A percentile compares a stretch with the other conserved stretches of the same genome.
Conservation (phyloP, 2,113 vertebrate genomes). For the Piaya cayana region DNA sequence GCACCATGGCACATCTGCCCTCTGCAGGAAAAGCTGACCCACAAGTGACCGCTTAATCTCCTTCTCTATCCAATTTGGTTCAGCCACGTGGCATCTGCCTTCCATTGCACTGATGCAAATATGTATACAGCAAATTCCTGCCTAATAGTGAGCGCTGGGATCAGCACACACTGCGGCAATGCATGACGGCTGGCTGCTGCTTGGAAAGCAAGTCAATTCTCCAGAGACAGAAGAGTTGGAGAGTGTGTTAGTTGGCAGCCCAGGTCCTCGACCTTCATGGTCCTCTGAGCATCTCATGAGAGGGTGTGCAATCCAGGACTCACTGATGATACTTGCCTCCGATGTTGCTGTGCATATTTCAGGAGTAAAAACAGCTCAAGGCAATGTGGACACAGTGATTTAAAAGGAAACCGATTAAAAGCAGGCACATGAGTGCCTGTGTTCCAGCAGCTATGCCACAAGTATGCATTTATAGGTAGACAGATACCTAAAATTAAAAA, state of each 20-base stretch:
- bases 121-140: accelerated
- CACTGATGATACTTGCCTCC: background rate
- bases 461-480: background rate
- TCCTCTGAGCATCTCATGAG: background rate
- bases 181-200: background rate
- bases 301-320: background rate
- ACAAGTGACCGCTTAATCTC: conserved; percentile 34
- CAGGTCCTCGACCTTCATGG: background rate
- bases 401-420: conserved; percentile 31
- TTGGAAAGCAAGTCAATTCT: background rate
- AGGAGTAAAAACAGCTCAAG: background rate
- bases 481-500: background rate
- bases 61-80: conserved; percentile 23
- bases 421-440: background rate
- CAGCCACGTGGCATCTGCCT: background rate
- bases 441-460: background rate
- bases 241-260: background rate
- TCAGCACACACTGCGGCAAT: accelerated
- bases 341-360: background rate
- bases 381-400: background rate
- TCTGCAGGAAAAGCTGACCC: background rate
- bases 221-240: background rate
- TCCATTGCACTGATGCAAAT: background rate
- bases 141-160: accelerated
- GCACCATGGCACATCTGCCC: background rate